Percentiles rank a stretch among this genome's conserved stretches.
These are phyloP conservation scores for Cheilosia grossa DNA, from an alignment of 2,888 invertebrate genomes.

Conservation along the genomic window DNA sequence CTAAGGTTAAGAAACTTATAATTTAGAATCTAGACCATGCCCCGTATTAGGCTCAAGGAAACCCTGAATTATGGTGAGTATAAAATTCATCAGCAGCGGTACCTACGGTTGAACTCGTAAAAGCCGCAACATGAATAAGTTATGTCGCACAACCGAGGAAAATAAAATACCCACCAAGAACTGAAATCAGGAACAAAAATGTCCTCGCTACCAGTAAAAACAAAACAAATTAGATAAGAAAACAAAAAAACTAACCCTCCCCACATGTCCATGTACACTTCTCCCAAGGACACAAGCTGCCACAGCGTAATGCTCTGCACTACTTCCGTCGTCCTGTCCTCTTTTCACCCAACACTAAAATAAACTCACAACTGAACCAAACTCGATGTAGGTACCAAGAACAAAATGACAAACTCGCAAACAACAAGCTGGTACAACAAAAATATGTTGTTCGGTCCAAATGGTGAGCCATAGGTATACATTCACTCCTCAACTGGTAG, in stretches of 20 bases:
- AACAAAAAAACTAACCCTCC: slow-evolving; percentile 5
- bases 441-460: slow-evolving; percentile 62
- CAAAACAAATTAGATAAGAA: slow-evolving; percentile 27
- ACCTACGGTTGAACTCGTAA: slow-evolving; percentile 22
- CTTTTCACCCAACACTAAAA: slow-evolving; percentile 34
- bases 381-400: background rate
- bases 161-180: slow-evolving; percentile 45
- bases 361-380: slow-evolving; percentile 27
- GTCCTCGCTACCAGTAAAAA: slow-evolving; percentile 11
- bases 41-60: slow-evolving; percentile 35
- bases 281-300: slow-evolving; percentile 38
- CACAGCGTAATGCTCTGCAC: slow-evolving; percentile 38
- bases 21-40: slow-evolving; percentile 39
- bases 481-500: slow-evolving; percentile 10
- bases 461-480: slow-evolving; percentile 37
- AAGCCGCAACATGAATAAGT: slow-evolving; percentile 62
- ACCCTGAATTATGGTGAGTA: slow-evolving; percentile 28
- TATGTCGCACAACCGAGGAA: slow-evolving; percentile 46
- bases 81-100: slow-evolving; percentile 34
- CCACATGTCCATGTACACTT: background rate
- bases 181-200: slow-evolving; percentile 41
- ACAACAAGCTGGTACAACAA: slow-evolving; percentile 54
- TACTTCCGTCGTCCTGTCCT: slow-evolving; percentile 47
- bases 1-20: background rate
- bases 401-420: slow-evolving; percentile 12